Evolutionary conservation across 64 coral and sea anemone genomes (phyloP), one percentile per base, ranked within the genome.

Genomic region (Porites lutea): DNA sequence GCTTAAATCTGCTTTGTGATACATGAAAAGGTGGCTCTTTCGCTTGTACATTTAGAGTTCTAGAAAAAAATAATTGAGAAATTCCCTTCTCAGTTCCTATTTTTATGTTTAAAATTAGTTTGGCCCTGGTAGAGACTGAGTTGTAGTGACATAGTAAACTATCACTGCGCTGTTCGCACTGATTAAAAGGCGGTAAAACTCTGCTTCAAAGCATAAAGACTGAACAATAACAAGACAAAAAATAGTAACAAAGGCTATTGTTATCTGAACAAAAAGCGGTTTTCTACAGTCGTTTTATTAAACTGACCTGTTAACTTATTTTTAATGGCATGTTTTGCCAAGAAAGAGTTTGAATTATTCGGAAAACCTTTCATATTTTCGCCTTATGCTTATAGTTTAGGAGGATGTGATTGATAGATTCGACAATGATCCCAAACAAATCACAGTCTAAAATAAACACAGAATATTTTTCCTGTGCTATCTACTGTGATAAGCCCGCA

Each of bases 151-250:
- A 37, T 37, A 37, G 27, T 37, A 37, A 37, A 37, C 27, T 12
- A 57, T 57, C 12, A 2, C 18, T 65, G 8, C 12, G 8, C 4
- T 65, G 18, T 65, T 16, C 4, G 49, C 9, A 23, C n/a, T 51
- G 21, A 13, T 57, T 54, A 22, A 20, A 23, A 51, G 46, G 81
- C 62, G 63, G 62, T 49, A 68, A 84, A 84, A 50, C 37, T 47
- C 16, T 5, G 55, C 44, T 51, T 49, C 62, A 83, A 69, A 68
- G 81, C 16, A 2, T 68, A 20, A 84, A 45, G 19, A 16, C 10
- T 50, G 59, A 84, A 68, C 63, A 84, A 83, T 82, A 82, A 22
- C 47, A n/a, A 47, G 5, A 84, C 16, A 83, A 67, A 48, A 69
- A 84, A 84, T 37, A 37, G 27, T 37, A 84, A 69, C 47, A 50